Conservation (phyloP, 2,888 invertebrate genomes). For the Escarpia spicata region DNA sequence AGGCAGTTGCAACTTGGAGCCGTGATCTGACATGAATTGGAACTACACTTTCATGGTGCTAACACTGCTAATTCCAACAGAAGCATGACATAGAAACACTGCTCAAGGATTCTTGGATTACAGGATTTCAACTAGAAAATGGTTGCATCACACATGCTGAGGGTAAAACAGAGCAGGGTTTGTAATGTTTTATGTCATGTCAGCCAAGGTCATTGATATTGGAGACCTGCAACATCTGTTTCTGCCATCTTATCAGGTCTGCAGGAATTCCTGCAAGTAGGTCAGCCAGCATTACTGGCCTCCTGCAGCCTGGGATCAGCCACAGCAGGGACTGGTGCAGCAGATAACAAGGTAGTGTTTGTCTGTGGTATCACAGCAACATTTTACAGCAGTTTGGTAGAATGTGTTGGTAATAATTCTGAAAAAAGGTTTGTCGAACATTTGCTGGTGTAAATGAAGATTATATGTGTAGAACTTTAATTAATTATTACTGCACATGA, state of each 20-base stretch:
- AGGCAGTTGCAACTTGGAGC: no score
- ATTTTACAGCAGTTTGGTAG: not conserved
- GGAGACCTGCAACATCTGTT: not conserved
- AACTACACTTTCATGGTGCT: not conserved
- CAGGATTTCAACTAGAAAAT: not conserved
- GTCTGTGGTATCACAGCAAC: not conserved
- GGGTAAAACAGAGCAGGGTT: not conserved
- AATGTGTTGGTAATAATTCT: not conserved
- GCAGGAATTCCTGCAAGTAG: not conserved
- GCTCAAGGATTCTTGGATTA: not conserved
- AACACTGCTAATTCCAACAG: not conserved
- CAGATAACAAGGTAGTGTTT: not conserved
- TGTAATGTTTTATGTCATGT: constrained; percentile 8
- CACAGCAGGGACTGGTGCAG: not conserved
- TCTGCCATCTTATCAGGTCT: not conserved
- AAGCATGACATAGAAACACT: not conserved
- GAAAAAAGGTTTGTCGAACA: not conserved
- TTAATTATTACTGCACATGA: no score
- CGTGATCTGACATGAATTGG: no score
- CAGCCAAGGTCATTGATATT: not conserved
- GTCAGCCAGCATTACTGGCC: not conserved
- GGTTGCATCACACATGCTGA: not conserved
- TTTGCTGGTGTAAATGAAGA: no score
- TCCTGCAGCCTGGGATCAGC: not conserved
- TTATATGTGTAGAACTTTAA: no score